These are phyloP conservation scores for Elgaria multicarinata DNA, from an alignment of 2,113 vertebrate genomes.

Conservation along the genomic window DNA sequence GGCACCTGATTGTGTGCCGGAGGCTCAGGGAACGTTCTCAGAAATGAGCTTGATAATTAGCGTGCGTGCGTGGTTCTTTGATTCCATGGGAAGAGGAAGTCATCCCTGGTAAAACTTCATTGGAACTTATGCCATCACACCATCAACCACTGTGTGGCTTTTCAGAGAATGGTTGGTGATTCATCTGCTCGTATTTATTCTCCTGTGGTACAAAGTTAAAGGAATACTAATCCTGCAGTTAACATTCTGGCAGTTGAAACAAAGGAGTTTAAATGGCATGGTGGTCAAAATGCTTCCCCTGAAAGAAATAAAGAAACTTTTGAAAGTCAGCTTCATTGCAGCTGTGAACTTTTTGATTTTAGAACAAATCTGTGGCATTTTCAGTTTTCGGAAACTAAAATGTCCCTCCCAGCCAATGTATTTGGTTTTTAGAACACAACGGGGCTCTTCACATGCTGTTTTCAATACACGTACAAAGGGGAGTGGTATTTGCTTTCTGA, in stretches of 20 bases:
- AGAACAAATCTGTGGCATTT: neutral
- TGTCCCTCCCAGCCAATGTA: neutral
- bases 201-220: neutral
- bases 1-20: neutral
- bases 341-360: neutral
- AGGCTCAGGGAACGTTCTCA: neutral
- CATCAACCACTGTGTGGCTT: rapidly evolving
- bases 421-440: neutral
- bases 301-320: neutral
- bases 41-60: conserved; percentile 4
- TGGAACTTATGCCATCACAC: neutral
- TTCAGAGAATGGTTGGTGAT: neutral
- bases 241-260: neutral
- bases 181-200: neutral
- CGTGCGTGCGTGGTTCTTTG: neutral
- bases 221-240: neutral
- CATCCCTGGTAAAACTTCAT: neutral
- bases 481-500: no score
- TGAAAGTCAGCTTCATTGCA: neutral
- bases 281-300: conserved; percentile 12
- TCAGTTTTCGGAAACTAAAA: neutral
- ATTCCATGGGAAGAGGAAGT: neutral
- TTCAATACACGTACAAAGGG: neutral
- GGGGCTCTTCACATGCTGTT: neutral
- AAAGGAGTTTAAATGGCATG: conserved; percentile 5